Base-by-base conservation (phyloP, 2,113 vertebrate species). In the Lota lota region DNA sequence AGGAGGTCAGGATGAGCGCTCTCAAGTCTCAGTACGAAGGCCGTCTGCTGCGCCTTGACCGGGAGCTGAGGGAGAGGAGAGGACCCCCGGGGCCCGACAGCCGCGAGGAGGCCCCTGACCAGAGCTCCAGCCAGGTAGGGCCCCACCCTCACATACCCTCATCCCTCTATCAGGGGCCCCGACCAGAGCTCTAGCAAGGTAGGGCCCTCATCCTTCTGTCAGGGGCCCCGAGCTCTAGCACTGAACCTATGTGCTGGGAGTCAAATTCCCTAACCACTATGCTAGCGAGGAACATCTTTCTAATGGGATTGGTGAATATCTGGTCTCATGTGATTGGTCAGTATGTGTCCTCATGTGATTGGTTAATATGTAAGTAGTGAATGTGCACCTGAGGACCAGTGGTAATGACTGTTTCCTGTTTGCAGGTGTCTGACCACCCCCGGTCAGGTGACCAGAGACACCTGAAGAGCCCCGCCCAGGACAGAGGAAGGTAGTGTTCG, bases 401-500 rank as follows among this genome's bases (percentile, higher is more conserved):
- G 28, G 28, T 33, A 33, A 47, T 47, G 40, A 47, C 40, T 47
- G 40, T 11, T 47, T 47, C 40, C 40, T 47, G 40, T 47, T 47
- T 47, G 53, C 77, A 95, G 83, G 93, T 53, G 28, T 66, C 67
- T 3, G 88, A 98, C 73, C 95, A 94, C 73, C 89, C 94, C 82
- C 93, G 95, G 71, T 77, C 85, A 47, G 70, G 84, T 66, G 91
- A 93, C 28, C 92, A 91, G 80, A 88, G 92, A 17, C 95, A 95
- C 0, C 83, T 99, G 74, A 99, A 98, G 87, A 90, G 93, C 68
- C 94, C 93, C 64, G 92, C 94, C 79, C 94, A 95, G 73, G 97
- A 98, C 78, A 92, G 97, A 87, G 96, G 95, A 93, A 96, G 95
- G 97, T 99, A 88, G n/a, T n/a, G n/a, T n/a, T n/a, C n/a, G n/a